Conservation (phyloP, 1,140 invertebrate species). For the Mycetomoellerius zeteki region DNA sequence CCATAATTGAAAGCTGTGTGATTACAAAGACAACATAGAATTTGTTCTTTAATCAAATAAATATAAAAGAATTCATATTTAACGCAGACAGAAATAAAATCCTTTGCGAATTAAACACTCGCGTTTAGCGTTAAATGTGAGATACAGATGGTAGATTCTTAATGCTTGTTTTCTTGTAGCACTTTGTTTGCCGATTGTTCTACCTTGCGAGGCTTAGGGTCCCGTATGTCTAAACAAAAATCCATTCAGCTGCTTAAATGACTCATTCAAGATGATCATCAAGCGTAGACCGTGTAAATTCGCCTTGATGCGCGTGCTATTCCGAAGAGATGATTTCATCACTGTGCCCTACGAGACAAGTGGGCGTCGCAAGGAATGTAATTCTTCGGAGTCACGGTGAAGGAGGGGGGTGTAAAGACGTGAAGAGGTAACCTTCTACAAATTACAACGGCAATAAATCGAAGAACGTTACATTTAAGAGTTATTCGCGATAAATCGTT, state of each 20-base stretch:
- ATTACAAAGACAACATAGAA: background rate
- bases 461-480: constrained; percentile 41
- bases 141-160: background rate
- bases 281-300: constrained; percentile 50
- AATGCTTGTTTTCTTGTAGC: constrained; percentile 13
- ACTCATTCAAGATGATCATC: constrained; percentile 35
- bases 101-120: background rate
- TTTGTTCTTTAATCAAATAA: background rate
- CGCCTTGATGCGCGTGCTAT: constrained; percentile 44
- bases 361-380: constrained; percentile 60
- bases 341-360: constrained; percentile 59
- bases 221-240: constrained; percentile 48
- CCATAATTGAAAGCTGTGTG: background rate
- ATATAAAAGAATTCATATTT: background rate
- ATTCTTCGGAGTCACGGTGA: constrained; percentile 35
- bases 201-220: background rate
- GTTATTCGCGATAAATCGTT: constrained; percentile 30
- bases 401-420: background rate
- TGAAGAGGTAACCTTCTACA: constrained; percentile 24
- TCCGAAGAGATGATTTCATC: constrained; percentile 61
- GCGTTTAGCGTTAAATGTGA: background rate
- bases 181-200: background rate
- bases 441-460: constrained; percentile 36
- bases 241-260: constrained; percentile 42
- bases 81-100: background rate